These are phyloP conservation scores for Tiliqua scincoides DNA, from an alignment of 2,113 vertebrate genomes.

Conservation along the genomic window DNA sequence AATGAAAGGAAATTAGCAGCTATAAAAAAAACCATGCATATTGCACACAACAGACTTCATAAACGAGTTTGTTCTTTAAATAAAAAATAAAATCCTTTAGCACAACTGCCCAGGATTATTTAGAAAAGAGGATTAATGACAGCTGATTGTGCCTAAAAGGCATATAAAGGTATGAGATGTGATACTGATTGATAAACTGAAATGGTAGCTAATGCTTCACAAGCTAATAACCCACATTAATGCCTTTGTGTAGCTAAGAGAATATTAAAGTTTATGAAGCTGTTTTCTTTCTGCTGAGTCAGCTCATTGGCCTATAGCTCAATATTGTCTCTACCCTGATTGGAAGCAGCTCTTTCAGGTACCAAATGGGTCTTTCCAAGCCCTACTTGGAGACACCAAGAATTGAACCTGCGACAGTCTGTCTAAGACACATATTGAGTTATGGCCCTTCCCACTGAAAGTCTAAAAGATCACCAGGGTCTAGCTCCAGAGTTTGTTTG, in stretches of 20 bases:
- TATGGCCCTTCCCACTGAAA: too few relatives aligned
- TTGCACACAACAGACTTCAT: not conserved
- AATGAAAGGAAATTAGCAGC: slow-evolving; percentile 70
- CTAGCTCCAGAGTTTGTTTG: not conserved
- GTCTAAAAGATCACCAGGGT: not conserved
- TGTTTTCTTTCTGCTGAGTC: too few relatives aligned
- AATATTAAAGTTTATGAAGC: too few relatives aligned
- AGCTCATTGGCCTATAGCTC: too few relatives aligned
- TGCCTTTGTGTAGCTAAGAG: not conserved
- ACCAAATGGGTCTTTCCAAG: too few relatives aligned
- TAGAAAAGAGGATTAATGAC: slow-evolving; percentile 17
- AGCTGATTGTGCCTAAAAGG: not conserved
- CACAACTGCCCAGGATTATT: not conserved
- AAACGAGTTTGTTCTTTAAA: not conserved
- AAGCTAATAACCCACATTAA: not conserved
- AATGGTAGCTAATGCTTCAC: too few relatives aligned
- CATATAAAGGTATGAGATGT: not conserved
- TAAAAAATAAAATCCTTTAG: not conserved
- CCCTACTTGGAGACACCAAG: too few relatives aligned
- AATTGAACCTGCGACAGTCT: too few relatives aligned
- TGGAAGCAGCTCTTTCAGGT: too few relatives aligned
- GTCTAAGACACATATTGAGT: too few relatives aligned
- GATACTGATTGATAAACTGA: not conserved
- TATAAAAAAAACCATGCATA: slow-evolving; percentile 56
- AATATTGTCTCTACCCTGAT: too few relatives aligned